Evolutionary conservation across 2,113 vertebrate species (phyloP), one percentile per base, ranked within the genome.

Genomic region (Lasiurus cinereus): DNA sequence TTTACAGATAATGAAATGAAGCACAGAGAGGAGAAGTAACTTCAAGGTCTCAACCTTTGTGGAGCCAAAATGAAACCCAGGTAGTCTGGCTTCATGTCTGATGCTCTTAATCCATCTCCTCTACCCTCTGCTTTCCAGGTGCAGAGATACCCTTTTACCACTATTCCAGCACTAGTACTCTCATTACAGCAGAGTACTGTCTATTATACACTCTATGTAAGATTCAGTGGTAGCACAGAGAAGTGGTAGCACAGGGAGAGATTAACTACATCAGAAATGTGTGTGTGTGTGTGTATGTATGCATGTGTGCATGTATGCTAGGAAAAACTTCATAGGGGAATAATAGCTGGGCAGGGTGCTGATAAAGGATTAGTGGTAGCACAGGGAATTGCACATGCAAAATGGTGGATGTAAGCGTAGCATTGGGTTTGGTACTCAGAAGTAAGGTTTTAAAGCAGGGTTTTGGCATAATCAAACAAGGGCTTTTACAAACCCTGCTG

Each of bases 81-180:
- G 48, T 24, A n/a, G 12, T 73, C 64, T 62, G 52, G 48, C 62
- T 64, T 15, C 36, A 62, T n/a, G 62, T 24, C 46, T 13, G 1
- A 29, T 48, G 3, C 9, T 70, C 70, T 79, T 83, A 66, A 83
- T 21, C 16, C 72, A 3, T 67, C 19, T 83, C 5, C 10, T 86
- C 50, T 29, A 5, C 3, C 2, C 0, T 0, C 1, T 48, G 5
- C 29, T 48, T 14, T 54, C 67, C 46, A 31, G 66, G 39, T 39
- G 39, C 39, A 39, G 39, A 39, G 39, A 39, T 39, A 39, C 39
- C 39, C 39, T 39, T 39, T 39, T 39, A 39, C 39, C 39, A 39
- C 39, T 3, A 39, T 39, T 39, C 39, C 39, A 39, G 39, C 39
- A 39, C 39, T 39, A 39, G 39, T 39, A 39, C 39, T 39, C 16